A percentile compares a stretch with the other conserved stretches of the same genome.
These are phyloP conservation scores for Drosophila ficusphila DNA, from an alignment of 1,140 invertebrate genomes.

Conservation along the genomic window DNA sequence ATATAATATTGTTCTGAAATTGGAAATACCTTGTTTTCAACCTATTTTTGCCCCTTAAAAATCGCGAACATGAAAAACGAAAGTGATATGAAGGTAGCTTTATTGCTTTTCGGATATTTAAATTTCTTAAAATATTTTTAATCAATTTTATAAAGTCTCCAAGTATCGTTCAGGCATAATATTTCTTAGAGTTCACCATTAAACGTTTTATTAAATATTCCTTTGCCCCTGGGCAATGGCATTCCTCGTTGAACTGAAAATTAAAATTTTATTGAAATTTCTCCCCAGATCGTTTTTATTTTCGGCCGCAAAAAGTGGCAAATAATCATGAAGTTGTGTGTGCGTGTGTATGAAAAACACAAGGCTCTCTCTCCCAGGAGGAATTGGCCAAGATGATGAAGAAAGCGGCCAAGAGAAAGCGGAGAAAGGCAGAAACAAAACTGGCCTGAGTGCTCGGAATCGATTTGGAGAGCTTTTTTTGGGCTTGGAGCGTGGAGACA, in stretches of 20 bases:
- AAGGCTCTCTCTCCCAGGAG: constrained; percentile 8
- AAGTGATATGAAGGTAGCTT: too few relatives aligned
- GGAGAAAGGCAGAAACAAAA: neutral
- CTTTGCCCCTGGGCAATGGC: neutral
- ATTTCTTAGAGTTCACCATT: neutral
- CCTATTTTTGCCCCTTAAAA: too few relatives aligned
- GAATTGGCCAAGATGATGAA: constrained; percentile 9
- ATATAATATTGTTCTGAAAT: too few relatives aligned
- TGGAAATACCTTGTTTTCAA: too few relatives aligned
- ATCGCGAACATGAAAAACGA: too few relatives aligned
- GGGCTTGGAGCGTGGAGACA: constrained; percentile 23
- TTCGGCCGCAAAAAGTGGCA: constrained; percentile 3
- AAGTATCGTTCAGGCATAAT: neutral
- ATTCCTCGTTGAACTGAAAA: constrained; percentile 1
- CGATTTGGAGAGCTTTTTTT: constrained; percentile 26
- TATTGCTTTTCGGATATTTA: too few relatives aligned
- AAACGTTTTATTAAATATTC: neutral
- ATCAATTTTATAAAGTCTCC: neutral
- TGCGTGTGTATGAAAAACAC: neutral
- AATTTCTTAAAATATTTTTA: neutral
- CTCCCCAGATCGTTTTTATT: constrained; percentile 14
- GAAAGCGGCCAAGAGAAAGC: constrained; percentile 4
- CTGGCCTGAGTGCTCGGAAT: constrained; percentile 20
- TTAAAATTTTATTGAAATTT: constrained; percentile 16
- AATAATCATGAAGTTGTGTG: constrained; percentile 19